These are phyloP conservation scores for Camelus dromedarius DNA, from an alignment of 2,113 vertebrate genomes.

Conservation along the genomic window DNA sequence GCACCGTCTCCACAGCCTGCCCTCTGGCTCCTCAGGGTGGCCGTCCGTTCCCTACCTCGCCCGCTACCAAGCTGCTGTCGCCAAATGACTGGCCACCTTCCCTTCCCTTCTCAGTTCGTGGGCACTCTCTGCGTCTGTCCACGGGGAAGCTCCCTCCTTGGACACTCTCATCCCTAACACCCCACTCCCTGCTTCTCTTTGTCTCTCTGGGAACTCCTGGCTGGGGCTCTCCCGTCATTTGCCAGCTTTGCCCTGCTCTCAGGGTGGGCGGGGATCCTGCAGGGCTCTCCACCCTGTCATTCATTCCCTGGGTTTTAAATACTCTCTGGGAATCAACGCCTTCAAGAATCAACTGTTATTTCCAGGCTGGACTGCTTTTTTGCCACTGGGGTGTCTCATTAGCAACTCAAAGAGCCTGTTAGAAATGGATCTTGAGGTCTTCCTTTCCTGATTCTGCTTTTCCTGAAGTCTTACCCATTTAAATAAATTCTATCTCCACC, in stretches of 20 bases:
- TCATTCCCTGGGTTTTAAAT: neutral
- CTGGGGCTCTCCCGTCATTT: neutral
- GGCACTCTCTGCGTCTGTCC: too few species aligned
- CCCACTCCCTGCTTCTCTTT: neutral
- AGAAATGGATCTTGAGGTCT: neutral
- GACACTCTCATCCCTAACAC: accelerated
- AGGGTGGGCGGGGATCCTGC: neutral
- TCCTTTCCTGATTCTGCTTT: neutral
- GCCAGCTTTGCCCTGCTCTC: neutral
- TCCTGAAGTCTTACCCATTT: neutral
- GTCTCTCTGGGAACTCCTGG: neutral
- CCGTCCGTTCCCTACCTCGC: neutral
- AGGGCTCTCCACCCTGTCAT: neutral
- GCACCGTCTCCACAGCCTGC: neutral
- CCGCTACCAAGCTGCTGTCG: neutral
- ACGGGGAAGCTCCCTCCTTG: neutral
- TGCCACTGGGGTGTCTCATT: constrained; percentile 34
- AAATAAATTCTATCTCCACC: neutral
- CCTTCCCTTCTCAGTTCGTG: neutral
- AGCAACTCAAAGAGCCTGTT: constrained; percentile 62
- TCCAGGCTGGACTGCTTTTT: neutral
- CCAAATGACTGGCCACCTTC: neutral
- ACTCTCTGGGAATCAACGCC: neutral
- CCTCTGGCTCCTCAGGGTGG: neutral
- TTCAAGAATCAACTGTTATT: neutral